phyloP scores from a whole-genome alignment of 2,888 invertebrate genomes.

The Cremastinae sp. region DNA sequence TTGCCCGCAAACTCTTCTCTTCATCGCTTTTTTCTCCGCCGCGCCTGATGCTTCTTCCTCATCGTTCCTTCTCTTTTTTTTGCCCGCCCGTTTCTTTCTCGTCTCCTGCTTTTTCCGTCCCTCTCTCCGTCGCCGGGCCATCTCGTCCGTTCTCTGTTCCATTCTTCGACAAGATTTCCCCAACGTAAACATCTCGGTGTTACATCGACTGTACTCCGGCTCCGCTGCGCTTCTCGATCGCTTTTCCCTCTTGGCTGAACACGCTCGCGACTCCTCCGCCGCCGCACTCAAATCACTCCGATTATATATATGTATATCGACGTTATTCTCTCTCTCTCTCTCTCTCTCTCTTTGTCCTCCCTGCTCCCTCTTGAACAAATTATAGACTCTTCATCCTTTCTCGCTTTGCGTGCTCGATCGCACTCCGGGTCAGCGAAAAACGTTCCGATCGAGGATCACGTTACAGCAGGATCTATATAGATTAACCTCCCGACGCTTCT shows the following conservation, averaged over 20 bases:
- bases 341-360: no score
- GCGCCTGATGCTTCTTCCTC: no score
- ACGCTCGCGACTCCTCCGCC: conserved; percentile 35
- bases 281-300: conserved; percentile 65
- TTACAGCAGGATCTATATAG: no score
- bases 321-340: conserved; percentile 42
- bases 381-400: no score
- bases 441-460: neutral
- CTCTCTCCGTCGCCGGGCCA: conserved; percentile 36
- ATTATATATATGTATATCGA: conserved; percentile 24
- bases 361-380: neutral
- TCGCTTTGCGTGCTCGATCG: conserved; percentile 49
- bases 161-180: conserved; percentile 77
- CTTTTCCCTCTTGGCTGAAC: conserved; percentile 45
- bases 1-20: conserved; percentile 49
- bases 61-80: conserved; percentile 35
- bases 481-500: no score
- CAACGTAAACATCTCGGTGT: conserved; percentile 75
- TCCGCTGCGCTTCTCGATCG: conserved; percentile 60
- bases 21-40: conserved; percentile 24
- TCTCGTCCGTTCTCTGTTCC: conserved; percentile 56
- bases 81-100: conserved; percentile 43
- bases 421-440: conserved; percentile 58
- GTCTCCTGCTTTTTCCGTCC: conserved; percentile 8
- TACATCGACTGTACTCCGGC: conserved; percentile 51